Percentiles rank a stretch among this genome's conserved stretches.
These are phyloP conservation scores for Synergus umbraculus DNA, from an alignment of 2,888 invertebrate genomes.

Conservation along the genomic window DNA sequence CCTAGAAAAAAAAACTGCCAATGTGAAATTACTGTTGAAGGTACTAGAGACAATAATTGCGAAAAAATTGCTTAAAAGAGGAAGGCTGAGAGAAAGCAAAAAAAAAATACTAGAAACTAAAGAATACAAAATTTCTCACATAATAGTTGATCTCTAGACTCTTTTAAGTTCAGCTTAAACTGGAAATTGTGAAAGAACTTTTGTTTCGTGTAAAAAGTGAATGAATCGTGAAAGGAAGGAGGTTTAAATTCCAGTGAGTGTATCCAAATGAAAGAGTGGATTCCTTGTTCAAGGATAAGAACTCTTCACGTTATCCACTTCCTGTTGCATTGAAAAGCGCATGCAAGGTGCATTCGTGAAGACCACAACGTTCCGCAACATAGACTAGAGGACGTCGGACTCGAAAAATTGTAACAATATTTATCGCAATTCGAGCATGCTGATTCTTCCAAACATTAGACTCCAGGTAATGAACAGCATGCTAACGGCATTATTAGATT, in stretches of 20 bases:
- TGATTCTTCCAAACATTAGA: constrained; percentile 75
- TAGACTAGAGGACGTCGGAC: constrained; percentile 50
- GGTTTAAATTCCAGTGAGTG: not conserved
- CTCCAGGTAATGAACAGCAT: constrained; percentile 71
- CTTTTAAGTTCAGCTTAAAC: not conserved
- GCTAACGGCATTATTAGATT: constrained; percentile 31
- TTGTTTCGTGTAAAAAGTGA: constrained; percentile 5
- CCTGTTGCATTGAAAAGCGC: constrained; percentile 53
- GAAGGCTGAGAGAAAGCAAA: not conserved
- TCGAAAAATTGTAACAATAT: constrained; percentile 45
- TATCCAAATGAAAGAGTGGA: constrained; percentile 15
- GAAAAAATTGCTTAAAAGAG: constrained; percentile 22
- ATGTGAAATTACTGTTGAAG: not conserved
- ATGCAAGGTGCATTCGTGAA: constrained; percentile 52
- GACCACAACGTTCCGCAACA: constrained; percentile 50
- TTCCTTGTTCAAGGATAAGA: constrained; percentile 22
- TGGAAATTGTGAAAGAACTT: constrained; percentile 15
- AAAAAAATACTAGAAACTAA: not conserved
- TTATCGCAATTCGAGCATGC: constrained; percentile 62
- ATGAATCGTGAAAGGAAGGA: not conserved
- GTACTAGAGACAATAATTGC: not conserved
- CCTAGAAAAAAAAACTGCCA: not conserved
- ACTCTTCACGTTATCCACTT: constrained; percentile 39
- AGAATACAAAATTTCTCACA: not conserved
- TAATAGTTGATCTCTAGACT: not conserved